Percentiles rank a stretch among this genome's conserved stretches.
phyloP scores from a whole-genome alignment of 2,888 invertebrate genomes.

The Coelinius sp. region DNA sequence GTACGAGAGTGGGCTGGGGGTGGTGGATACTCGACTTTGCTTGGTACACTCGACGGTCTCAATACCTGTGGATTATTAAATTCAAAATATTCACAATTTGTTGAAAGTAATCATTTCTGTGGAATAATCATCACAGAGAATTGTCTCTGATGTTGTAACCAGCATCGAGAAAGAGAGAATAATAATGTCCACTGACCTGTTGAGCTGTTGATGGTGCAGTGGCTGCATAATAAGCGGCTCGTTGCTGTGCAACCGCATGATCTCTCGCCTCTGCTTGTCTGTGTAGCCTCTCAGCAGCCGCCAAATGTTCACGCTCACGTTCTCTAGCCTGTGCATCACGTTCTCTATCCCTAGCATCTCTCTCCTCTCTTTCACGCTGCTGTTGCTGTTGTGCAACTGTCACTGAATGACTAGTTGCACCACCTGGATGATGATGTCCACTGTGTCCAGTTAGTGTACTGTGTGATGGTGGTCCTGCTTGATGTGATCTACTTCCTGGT shows the following conservation, averaged over 20 bases:
- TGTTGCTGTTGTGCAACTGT: conserved; percentile 60
- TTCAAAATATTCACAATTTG: not conserved
- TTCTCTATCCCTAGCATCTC: conserved; percentile 65
- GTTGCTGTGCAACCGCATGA: conserved; percentile 71
- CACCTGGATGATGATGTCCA: conserved; percentile 63
- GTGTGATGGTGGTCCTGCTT: conserved; percentile 53
- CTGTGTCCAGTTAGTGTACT: conserved; percentile 56
- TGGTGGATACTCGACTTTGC: conserved; percentile 68
- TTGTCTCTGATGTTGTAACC: no score
- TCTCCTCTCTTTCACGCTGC: conserved; percentile 52
- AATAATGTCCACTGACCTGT: conserved; percentile 56
- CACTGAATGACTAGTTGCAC: conserved; percentile 55
- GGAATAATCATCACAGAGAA: no score
- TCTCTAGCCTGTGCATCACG: conserved; percentile 36
- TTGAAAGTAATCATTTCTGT: no score
- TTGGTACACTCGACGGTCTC: conserved; percentile 66
- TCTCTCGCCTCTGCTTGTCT: conserved; percentile 65
- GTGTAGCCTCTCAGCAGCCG: conserved; percentile 63
- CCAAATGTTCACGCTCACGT: conserved; percentile 60
- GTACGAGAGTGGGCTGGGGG: conserved; percentile 72
- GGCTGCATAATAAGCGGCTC: conserved; percentile 73
- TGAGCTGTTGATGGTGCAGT: conserved; percentile 62
- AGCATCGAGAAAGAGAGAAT: not conserved
- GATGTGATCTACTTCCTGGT: conserved; percentile 62
- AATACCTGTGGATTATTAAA: conserved; percentile 56